phyloP scores from a whole-genome alignment of 2,113 vertebrate species.

The Elephantulus edwardii region DNA sequence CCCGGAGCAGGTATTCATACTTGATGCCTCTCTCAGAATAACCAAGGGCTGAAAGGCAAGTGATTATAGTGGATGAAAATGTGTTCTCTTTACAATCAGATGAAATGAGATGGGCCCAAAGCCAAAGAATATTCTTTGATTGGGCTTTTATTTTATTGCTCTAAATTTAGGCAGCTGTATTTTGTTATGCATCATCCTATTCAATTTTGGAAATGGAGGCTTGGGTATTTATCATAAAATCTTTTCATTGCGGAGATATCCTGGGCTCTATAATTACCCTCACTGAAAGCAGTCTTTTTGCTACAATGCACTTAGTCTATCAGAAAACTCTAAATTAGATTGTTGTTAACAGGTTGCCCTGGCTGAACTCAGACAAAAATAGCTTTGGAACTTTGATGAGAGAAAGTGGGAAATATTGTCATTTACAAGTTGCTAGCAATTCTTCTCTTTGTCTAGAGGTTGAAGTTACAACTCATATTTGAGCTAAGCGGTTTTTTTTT shows the following conservation, averaged over 20 bases:
- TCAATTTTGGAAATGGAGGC: slow-evolving; percentile 45
- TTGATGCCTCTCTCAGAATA: slow-evolving; percentile 31
- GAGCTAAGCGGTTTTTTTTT: neutral
- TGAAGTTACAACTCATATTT: neutral
- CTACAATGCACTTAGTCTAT: neutral
- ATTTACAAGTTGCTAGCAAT: neutral
- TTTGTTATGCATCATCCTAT: slow-evolving; percentile 48
- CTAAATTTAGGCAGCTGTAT: slow-evolving; percentile 58
- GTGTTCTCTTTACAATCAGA: slow-evolving; percentile 55
- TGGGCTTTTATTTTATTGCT: slow-evolving; percentile 54
- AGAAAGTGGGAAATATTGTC: neutral
- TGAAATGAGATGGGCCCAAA: slow-evolving; percentile 47
- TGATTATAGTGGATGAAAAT: slow-evolving; percentile 45
- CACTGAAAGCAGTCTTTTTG: neutral
- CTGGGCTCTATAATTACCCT: slow-evolving; percentile 45
- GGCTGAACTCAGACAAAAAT: neutral
- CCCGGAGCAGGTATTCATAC: neutral
- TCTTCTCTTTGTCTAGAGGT: neutral
- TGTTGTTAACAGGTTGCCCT: neutral
- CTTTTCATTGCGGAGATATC: slow-evolving; percentile 42
- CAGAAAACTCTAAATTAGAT: neutral
- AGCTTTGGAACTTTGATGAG: neutral
- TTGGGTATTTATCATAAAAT: slow-evolving; percentile 59
- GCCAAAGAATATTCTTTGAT: slow-evolving; percentile 64
- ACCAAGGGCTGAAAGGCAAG: slow-evolving; percentile 40